Evolutionary conservation across 2,113 vertebrate genomes (phyloP), one percentile per base, ranked within the genome.

Genomic region (Oryzias melastigma): DNA sequence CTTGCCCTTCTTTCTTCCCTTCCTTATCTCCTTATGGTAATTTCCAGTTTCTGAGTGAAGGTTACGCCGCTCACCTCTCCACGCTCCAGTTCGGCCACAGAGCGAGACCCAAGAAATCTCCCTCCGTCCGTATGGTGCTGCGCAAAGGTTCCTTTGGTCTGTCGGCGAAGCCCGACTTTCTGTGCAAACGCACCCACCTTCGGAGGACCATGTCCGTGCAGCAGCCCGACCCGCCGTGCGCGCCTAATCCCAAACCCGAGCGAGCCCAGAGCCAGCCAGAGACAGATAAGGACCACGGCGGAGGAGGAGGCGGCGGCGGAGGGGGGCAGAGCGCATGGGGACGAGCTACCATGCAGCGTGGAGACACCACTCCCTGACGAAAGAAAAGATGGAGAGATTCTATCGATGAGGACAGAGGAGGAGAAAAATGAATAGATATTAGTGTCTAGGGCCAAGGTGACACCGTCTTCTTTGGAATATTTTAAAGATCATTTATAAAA

Each of bases 201-300:
- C 95, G 96, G 29, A 87, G 96, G 80, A 96, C 96, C 80, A 94
- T 98, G 95, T 98, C 96, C 0, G 97, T 98, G 16, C 96, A 98
- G 85, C 97, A 99, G 64, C 95, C 96, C 0, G 95, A 97, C 65
- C 97, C 96, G 0, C 97, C 96, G 0, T 91, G 91, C 22, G 70
- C 85, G 0, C 67, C 86, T 66, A 95, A 94, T 85, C 97, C 95
- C 70, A 98, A 98, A 80, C 96, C 97, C 0, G 97, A 99, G 87
- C 90, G 97, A 27, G 96, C 97, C 35, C 96, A 98, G 91, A 98
- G 97, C 88, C 97, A 99, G 80, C 96, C 96, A 0, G 97, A 99
- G 81, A 95, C 96, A 0, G 95, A 98, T 81, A 97, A 98, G 79
- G 97, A 98, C 83, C 94, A 92, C 0, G 93, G 93, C 25, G 83